Percentiles rank a stretch among this genome's conserved stretches.
Evolutionary conservation across 2,113 vertebrate genomes (phyloP).

Genomic region (Heterotilapia buettikoferi): DNA sequence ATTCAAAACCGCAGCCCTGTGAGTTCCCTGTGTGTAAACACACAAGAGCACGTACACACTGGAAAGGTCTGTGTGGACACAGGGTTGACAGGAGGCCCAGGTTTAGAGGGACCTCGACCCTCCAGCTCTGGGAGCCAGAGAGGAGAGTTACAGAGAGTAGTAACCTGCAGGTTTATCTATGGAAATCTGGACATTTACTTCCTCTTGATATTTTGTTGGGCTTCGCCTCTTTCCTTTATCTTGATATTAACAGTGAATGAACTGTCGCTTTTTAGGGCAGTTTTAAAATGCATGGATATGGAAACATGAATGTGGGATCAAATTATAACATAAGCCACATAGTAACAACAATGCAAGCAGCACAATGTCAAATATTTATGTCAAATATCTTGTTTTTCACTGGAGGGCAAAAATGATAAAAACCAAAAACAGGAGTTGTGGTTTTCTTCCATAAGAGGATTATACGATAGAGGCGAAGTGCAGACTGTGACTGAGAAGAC

Average conservation of each 20-base stretch:
- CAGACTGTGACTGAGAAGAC: not conserved
- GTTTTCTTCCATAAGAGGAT: not conserved
- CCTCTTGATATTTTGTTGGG: not conserved
- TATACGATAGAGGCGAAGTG: not conserved
- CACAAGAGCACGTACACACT: not conserved
- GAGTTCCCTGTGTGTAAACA: not conserved
- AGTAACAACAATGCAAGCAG: not conserved
- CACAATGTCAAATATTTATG: not conserved
- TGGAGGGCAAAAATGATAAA: not conserved
- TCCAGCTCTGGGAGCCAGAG: not conserved
- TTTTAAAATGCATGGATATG: too few species aligned
- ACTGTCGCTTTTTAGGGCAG: not conserved
- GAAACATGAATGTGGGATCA: not conserved
- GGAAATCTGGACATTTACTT: not conserved
- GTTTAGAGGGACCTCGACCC: not conserved
- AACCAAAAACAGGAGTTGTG: not conserved
- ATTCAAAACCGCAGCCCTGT: not conserved
- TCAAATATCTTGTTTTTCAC: not conserved
- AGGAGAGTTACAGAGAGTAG: not conserved
- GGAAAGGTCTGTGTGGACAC: not conserved
- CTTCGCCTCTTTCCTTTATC: not conserved
- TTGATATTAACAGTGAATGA: not conserved
- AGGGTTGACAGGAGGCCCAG: not conserved
- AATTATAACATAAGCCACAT: not conserved
- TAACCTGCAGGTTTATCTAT: not conserved